Evolutionary conservation across 2,113 vertebrate species (phyloP), one percentile per base, ranked within the genome.

Genomic region (Crotalus tigris): DNA sequence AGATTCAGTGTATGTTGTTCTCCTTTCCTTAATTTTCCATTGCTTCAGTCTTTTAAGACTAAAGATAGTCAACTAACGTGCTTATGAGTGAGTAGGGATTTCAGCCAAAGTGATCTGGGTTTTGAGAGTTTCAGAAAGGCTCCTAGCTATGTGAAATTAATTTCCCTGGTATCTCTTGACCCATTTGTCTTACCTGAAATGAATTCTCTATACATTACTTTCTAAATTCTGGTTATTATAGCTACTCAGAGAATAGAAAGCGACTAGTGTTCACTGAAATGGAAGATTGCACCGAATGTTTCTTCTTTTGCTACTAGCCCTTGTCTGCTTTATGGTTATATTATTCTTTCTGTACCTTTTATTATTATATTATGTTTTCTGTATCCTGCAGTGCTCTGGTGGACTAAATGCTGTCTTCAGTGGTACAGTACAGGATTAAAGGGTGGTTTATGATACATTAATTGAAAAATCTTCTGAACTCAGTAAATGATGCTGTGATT

Each of bases 221-320:
- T 44, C 53, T 86, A 46, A 91, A 26, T 13, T 26, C 1, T 53
- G 51, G 88, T 3, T 29, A 5, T 85, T 96, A 93, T 94, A 92
- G 94, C 57, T 6, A 58, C 90, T 81, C 92, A 93, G 64, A 58
- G 21, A 87, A 53, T 64, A 88, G 85, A 88, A 94, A 88, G 49
- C 75, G n/a, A 96, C 96, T 91, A 96, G 94, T 92, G 39, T 57
- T 91, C 91, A 93, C 90, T 96, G 96, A 94, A 96, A 95, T 87
- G 93, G 93, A 89, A 88, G 9, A 4, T 53, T 89, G 92, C 44
- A 81, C 88, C 46, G 26, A 11, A 44, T 29, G 2, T 54, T 3
- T 1, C 51, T 95, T 13, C 54, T 87, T 10, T 51, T 91, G 3
- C 59, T 59, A 55, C 21, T 75, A 85, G 91, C 23, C 88, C 75